Base-by-base conservation (phyloP, 64 coral and sea anemone species). In the Actinia equina region DNA sequence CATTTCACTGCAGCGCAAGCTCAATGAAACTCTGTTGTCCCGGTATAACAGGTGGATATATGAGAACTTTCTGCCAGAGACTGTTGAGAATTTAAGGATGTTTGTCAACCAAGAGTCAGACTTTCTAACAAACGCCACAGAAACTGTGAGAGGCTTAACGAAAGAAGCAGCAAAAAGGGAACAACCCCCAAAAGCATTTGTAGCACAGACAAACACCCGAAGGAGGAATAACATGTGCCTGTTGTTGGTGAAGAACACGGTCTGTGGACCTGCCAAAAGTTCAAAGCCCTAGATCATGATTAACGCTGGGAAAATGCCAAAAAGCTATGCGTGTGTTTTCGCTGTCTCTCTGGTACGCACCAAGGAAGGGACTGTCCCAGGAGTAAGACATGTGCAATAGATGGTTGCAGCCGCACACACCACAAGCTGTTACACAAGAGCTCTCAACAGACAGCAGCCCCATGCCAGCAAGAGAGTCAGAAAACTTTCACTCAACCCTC, bases 251-350 rank as follows among this genome's bases (percentile, higher is more conserved):
- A 15, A 57, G 54, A 57, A 57, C 90, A 92, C 51, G 84, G 84
- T 62, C 59, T 87, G 9, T 87, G 89, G 89, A 41, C 42, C 84
- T 87, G 90, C 30, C 55, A 83, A 57, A 92, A 81, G 15, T 88
- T 93, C 63, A 88, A 87, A 76, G 69, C 54, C 19, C 17, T 93
- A 41, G 85, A 71, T 43, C 62, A 46, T 42, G 27, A 52, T 43
- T 11, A 88, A 27, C 82, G 85, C 70, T 92, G 86, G 86, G 71
- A 83, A 83, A 71, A 57, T 22, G 81, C 87, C 45, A 93, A 89
- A 46, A 59, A 88, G 42, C 59, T 78, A 45, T 60, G 86, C 23
- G 17, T 93, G 42, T 93, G 91, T 88, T 93, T 49, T 45, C 63
- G 86, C 76, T 93, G 86, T 57, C 65, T 93, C 8, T 54, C n/a